Conservation (phyloP, 2,888 invertebrate species). For the Lasioglossum pauxillum region DNA sequence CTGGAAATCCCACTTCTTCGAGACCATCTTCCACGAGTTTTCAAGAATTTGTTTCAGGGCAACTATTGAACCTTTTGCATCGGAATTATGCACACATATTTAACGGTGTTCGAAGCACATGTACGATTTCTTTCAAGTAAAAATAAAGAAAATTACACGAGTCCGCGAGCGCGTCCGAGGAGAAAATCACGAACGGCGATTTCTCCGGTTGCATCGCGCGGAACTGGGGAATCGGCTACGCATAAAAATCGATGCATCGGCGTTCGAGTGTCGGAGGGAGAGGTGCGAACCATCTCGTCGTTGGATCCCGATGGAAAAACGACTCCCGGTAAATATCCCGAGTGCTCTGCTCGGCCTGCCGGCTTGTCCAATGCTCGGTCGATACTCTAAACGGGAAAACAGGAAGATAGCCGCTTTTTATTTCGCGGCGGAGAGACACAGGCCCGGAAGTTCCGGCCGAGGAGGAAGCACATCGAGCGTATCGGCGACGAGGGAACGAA, state of each 20-base stretch:
- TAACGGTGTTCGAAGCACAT: no score
- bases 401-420: constrained; percentile 43
- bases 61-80: no score
- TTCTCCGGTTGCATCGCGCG: neutral
- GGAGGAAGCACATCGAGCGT: constrained; percentile 52
- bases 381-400: constrained; percentile 49
- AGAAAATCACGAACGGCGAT: neutral
- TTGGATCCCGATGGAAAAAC: constrained; percentile 15
- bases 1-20: no score
- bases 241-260: constrained; percentile 33
- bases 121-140: no score
- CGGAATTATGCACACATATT: no score
- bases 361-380: constrained; percentile 29
- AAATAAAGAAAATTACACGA: no score
- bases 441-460: constrained; percentile 30
- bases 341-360: constrained; percentile 24
- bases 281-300: neutral
- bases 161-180: neutral
- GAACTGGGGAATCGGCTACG: neutral
- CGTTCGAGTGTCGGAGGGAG: neutral
- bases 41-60: no score
- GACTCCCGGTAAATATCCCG: constrained; percentile 48
- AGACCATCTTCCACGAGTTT: no score
- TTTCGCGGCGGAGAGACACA: constrained; percentile 38
- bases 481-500: constrained; percentile 32